Evolutionary conservation across 2,797 vertebrate species (phyloP).

Genomic region (Crenichthys baileyi): DNA sequence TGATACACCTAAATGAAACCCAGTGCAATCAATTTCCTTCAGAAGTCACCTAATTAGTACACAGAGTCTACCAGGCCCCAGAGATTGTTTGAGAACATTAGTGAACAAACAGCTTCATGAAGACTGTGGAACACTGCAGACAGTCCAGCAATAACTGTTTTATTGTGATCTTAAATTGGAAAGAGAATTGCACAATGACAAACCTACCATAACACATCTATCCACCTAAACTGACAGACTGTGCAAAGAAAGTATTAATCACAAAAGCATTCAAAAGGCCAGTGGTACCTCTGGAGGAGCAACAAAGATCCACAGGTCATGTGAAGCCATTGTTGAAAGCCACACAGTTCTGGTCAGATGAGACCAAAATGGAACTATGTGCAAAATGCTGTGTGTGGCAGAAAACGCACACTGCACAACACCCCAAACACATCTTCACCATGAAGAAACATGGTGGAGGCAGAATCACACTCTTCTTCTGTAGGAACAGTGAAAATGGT

Average conservation of each 20-base stretch:
- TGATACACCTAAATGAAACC: background rate
- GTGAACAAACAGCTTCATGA: background rate
- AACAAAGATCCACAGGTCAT: too few species aligned
- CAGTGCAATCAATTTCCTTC: background rate
- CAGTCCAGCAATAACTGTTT: background rate
- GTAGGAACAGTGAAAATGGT: too few species aligned
- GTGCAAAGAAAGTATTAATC: too few species aligned
- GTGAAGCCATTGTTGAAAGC: too few species aligned
- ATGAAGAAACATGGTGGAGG: background rate
- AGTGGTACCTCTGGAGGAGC: too few species aligned
- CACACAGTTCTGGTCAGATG: too few species aligned
- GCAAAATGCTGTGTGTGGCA: background rate
- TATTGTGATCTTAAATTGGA: too few species aligned
- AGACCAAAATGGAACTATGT: background rate
- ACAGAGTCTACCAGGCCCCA: background rate
- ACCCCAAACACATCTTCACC: background rate
- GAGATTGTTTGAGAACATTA: background rate
- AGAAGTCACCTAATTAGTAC: background rate
- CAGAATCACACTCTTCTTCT: background rate
- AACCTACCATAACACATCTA: too few species aligned
- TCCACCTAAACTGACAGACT: too few species aligned
- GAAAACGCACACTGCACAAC: background rate
- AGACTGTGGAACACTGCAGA: background rate
- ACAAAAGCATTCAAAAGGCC: too few species aligned
- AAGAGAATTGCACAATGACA: too few species aligned